Evolutionary conservation across 2,797 vertebrate genomes (phyloP).

Genomic region (Gadopsis marmoratus): DNA sequence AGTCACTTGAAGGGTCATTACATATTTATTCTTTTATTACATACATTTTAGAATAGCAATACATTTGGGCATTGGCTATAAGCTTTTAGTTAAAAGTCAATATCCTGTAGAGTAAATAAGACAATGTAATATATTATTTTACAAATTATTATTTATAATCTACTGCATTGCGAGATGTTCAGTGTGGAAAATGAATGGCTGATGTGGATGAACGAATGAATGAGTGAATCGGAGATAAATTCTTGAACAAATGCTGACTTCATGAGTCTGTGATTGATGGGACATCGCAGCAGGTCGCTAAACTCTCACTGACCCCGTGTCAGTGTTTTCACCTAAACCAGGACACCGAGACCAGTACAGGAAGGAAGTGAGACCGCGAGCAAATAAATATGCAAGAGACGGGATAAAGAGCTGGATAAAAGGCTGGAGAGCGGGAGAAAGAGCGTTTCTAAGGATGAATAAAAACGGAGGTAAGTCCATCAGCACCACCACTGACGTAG

Average conservation of each 20-base stretch:
- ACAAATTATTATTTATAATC: not conserved
- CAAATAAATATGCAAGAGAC: conserved; percentile 64
- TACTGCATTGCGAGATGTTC: not conserved
- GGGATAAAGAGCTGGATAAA: conserved; percentile 26
- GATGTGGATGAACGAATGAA: not conserved
- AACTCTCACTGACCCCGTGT: conserved; percentile 41
- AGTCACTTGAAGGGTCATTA: not conserved
- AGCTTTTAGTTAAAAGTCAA: not conserved
- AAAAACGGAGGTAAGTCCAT: conserved; percentile 61
- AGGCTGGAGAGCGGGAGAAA: conserved; percentile 26
- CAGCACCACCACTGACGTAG: conserved; percentile 30
- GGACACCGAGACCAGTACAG: conserved; percentile 10
- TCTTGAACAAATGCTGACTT: not conserved
- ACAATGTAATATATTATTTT: not conserved
- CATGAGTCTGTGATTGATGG: conserved; percentile 1
- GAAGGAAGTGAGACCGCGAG: conserved; percentile 54
- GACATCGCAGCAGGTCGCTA: not conserved
- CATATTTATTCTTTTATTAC: not conserved
- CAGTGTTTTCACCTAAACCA: conserved; percentile 2
- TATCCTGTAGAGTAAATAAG: not conserved
- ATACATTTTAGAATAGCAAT: not conserved
- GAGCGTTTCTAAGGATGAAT: conserved; percentile 63
- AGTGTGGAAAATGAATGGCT: not conserved
- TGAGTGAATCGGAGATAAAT: conserved; percentile 1
- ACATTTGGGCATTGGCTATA: not conserved